Evolutionary conservation across 2,888 invertebrate species (phyloP), one percentile per base, ranked within the genome.

Genomic region (Eucriotettix oculatus): DNA sequence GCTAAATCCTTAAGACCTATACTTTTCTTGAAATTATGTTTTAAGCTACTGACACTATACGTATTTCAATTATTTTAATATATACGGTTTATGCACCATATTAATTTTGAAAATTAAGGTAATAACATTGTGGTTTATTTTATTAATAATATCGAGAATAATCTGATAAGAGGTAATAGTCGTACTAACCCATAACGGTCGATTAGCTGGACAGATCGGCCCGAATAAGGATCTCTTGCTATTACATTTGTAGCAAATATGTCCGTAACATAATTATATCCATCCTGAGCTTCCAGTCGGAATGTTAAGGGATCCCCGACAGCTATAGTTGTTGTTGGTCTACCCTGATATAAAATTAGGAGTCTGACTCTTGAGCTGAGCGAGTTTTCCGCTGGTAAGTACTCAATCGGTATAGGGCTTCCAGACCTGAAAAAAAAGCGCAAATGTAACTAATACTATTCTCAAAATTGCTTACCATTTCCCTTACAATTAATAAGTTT

Each of bases 171-270:
- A 29, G 29, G 29, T 29, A 29, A 29, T 29, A 42, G 16, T 54
- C 7, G 10, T 41, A 71, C 77, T 74, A 78, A 91, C 91, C 93
- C 93, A 68, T 86, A 86, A 75, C 90, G 78, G 73, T 93, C 93
- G 65, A 93, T 93, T 0, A 93, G 78, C 69, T 91, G 91, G 56
- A 93, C 91, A 29, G 90, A 90, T 70, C 92, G 77, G 61, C 92
- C 92, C 0, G 92, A 89, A 71, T 93, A 93, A 1, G 93, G 93
- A 79, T 94, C 93, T 68, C 92, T 81, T 1, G 93, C 93, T 12
- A 93, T 87, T 1, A 94, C 93, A 72, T 93, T 92, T 0, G 91
- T 92, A 0, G 93, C 93, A 70, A 94, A 94, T 65, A 94, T 92
- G 68, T 94, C 93, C 0, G 87, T 87, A 0, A 85, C 85, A 67